These are phyloP conservation scores for Marmota monax DNA, from an alignment of 2,113 vertebrate genomes.

Conservation along the genomic window DNA sequence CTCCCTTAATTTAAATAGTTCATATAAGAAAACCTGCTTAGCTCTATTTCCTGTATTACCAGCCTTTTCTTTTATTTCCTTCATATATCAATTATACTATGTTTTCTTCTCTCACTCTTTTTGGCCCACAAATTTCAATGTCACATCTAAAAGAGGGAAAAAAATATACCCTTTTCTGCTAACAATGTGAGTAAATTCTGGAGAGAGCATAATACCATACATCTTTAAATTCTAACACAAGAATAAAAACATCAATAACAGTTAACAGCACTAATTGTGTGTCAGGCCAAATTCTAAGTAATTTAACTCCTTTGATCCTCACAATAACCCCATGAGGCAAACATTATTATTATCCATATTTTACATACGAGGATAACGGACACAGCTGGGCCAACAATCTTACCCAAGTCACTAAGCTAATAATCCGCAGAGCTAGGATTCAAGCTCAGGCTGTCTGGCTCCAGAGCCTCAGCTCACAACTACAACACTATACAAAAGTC, in stretches of 20 bases:
- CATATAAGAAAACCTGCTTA: background rate
- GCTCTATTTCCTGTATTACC: background rate
- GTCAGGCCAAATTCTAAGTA: conserved; percentile 12
- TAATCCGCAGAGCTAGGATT: background rate
- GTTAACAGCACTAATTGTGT: background rate
- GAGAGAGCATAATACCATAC: background rate
- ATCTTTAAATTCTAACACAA: conserved; percentile 46
- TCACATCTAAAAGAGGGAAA: conserved; percentile 38
- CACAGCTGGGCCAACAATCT: background rate
- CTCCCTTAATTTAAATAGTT: background rate
- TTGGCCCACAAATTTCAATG: conserved; percentile 33
- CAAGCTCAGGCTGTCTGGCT: background rate
- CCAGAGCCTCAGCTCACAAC: background rate
- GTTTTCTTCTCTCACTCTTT: conserved; percentile 15
- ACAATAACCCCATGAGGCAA: background rate
- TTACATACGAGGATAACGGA: background rate
- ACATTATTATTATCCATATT: background rate
- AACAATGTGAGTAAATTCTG: background rate
- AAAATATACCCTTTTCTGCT: background rate
- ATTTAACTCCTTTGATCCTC: background rate
- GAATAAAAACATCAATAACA: background rate
- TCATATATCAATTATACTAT: background rate
- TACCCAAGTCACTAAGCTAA: background rate
- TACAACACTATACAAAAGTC: background rate
- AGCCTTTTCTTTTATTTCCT: conserved; percentile 21